Conservation (phyloP, 1,140 invertebrate genomes). For the Drosophila simulans region DNA sequence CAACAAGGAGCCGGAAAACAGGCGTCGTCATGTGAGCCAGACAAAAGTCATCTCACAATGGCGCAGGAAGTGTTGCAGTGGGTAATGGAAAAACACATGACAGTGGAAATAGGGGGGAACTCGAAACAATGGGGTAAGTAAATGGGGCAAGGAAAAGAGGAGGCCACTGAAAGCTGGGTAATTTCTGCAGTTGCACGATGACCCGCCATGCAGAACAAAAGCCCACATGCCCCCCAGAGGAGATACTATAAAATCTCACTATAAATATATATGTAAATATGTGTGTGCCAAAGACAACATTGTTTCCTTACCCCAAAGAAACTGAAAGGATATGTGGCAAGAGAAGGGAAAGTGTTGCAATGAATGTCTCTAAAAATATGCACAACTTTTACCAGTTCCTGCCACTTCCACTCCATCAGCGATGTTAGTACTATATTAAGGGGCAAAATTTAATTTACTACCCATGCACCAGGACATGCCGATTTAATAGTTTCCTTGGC, state of each 20-base stretch:
- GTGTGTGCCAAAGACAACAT: constrained; percentile 26
- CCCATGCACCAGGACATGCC: constrained; percentile 40
- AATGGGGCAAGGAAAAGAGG: constrained; percentile 9
- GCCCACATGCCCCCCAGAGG: not conserved
- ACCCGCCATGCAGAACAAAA: constrained; percentile 39
- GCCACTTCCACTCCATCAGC: constrained; percentile 1
- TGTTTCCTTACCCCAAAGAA: constrained; percentile 10
- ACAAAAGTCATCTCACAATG: constrained; percentile 48
- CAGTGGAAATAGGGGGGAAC: constrained; percentile 27
- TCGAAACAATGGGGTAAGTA: constrained; percentile 13
- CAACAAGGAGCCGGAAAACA: not conserved
- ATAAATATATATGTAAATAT: constrained; percentile 14
- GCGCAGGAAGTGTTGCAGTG: constrained; percentile 55
- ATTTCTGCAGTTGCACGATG: constrained; percentile 54
- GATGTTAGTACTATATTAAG: constrained; percentile 72
- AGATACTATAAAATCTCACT: constrained; percentile 2
- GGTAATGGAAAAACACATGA: constrained; percentile 61
- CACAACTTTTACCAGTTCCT: constrained; percentile 55
- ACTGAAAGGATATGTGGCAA: constrained; percentile 8
- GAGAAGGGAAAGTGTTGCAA: not conserved
- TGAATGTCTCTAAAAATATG: constrained; percentile 62
- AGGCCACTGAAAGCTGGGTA: constrained; percentile 43
- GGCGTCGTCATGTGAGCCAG: constrained; percentile 36
- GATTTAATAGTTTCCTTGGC: constrained; percentile 62
- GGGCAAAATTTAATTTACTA: constrained; percentile 78